Conservation (phyloP, 2,113 vertebrate species). For the Chauna torquata region DNA sequence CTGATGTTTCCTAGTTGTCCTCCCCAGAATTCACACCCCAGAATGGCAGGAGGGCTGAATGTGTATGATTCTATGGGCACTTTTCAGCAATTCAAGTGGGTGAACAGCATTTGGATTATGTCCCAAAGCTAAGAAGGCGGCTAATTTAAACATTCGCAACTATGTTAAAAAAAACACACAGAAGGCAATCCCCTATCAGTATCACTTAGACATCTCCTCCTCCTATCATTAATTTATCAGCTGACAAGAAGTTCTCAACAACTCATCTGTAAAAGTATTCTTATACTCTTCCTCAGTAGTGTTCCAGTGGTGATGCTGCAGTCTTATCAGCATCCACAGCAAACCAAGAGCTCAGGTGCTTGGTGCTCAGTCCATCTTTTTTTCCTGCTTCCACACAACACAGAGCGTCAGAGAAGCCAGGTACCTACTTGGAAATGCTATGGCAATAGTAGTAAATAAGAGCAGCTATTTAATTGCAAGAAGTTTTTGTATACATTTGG, state of each 20-base stretch:
- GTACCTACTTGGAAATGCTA: background rate
- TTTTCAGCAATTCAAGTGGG: background rate
- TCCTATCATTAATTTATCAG: background rate
- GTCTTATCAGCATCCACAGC: background rate
- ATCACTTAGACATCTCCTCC: background rate
- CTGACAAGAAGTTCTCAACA: background rate
- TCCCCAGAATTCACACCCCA: background rate
- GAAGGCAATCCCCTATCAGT: too few species aligned
- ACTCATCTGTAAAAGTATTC: background rate
- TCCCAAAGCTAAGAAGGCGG: background rate
- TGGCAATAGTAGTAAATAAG: background rate
- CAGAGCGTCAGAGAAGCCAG: background rate
- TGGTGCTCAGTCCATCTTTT: background rate
- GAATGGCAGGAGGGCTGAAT: background rate
- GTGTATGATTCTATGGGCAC: background rate
- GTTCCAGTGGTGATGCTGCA: background rate
- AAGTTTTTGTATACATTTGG: background rate
- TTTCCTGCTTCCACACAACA: background rate
- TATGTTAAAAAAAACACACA: too few species aligned
- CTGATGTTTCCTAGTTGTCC: background rate
- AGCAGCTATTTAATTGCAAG: background rate
- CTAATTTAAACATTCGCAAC: background rate
- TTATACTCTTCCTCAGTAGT: background rate
- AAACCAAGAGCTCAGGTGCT: background rate
- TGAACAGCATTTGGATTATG: background rate